phyloP scores from a whole-genome alignment of 2,888 invertebrate species.

The Sycophila texana region DNA sequence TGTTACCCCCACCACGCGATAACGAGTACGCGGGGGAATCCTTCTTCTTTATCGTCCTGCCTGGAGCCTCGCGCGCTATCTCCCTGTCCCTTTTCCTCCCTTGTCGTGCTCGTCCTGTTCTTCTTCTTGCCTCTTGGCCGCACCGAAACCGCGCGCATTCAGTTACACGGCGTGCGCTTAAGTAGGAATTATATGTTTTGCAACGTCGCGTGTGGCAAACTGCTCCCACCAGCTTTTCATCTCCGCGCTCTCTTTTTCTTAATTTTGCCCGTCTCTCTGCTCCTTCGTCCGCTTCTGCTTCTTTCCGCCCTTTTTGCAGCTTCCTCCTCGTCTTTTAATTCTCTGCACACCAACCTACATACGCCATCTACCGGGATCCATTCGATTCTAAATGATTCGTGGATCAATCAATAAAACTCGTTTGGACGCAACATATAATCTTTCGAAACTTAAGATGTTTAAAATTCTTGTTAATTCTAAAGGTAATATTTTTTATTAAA shows the following conservation, averaged over 20 bases:
- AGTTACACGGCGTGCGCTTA: slow-evolving; percentile 55
- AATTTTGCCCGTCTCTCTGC: slow-evolving; percentile 14
- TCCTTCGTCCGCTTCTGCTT: slow-evolving; percentile 22
- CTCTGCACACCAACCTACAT: slow-evolving; percentile 2
- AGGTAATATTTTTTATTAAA: not conserved
- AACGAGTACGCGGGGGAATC: slow-evolving; percentile 43
- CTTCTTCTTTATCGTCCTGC: slow-evolving; percentile 42
- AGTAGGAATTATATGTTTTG: slow-evolving; percentile 61
- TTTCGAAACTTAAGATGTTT: not conserved
- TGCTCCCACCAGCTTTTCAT: slow-evolving; percentile 54
- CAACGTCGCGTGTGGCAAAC: slow-evolving; percentile 61
- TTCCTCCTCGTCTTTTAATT: not conserved
- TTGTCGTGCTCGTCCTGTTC: not conserved
- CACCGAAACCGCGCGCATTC: slow-evolving; percentile 46
- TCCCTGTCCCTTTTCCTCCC: slow-evolving; percentile 35
- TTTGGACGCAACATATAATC: not conserved
- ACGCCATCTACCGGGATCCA: slow-evolving; percentile 22
- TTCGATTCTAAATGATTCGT: slow-evolving; percentile 14
- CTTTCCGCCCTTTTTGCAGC: slow-evolving; percentile 42
- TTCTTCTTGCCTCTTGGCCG: slow-evolving; percentile 13
- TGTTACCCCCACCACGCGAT: slow-evolving; percentile 5
- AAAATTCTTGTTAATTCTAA: not conserved
- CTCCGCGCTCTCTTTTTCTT: slow-evolving; percentile 45
- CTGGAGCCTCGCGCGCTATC: slow-evolving; percentile 30
- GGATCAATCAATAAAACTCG: not conserved